Conservation (phyloP, 2,888 invertebrate species). For the Eudasyphora cyanicolor region DNA sequence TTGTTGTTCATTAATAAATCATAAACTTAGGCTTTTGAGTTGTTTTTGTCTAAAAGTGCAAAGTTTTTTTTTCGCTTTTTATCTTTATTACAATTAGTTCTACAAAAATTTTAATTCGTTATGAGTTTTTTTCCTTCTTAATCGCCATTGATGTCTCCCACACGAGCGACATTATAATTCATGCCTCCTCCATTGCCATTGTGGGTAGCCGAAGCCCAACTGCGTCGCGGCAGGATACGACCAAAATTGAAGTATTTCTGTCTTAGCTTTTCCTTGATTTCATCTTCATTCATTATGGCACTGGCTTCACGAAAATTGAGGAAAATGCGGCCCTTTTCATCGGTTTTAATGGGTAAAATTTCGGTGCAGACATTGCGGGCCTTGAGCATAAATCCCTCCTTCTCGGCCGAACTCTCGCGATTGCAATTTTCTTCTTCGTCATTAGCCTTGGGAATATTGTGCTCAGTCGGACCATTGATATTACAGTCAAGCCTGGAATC, state of each 20-base stretch:
- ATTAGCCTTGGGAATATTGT: slow-evolving; percentile 42
- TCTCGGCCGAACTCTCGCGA: slow-evolving; percentile 52
- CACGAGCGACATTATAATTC: slow-evolving; percentile 70
- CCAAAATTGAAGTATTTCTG: slow-evolving; percentile 79
- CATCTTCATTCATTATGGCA: slow-evolving; percentile 79
- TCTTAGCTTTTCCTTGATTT: slow-evolving; percentile 78
- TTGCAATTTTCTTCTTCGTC: background rate
- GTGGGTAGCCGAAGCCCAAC: slow-evolving; percentile 78
- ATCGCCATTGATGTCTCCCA: slow-evolving; percentile 73
- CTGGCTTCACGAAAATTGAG: slow-evolving; percentile 79
- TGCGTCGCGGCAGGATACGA: slow-evolving; percentile 75
- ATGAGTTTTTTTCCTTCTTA: background rate
- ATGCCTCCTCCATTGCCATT: slow-evolving; percentile 69
- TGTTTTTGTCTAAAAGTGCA: slow-evolving; percentile 51
- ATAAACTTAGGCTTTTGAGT: background rate
- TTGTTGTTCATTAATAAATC: background rate
- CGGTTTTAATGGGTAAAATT: slow-evolving; percentile 79
- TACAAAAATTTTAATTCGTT: background rate
- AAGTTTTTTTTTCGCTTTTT: slow-evolving; percentile 34
- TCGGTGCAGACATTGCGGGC: slow-evolving; percentile 80
- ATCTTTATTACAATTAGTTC: background rate
- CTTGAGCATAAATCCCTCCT: slow-evolving; percentile 77
- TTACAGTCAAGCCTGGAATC: slow-evolving; percentile 75
- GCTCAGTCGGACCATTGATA: slow-evolving; percentile 33
- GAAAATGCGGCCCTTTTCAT: slow-evolving; percentile 79